Evolutionary conservation across 2,797 vertebrate genomes (phyloP).

Genomic region (Nannoperca obscura): DNA sequence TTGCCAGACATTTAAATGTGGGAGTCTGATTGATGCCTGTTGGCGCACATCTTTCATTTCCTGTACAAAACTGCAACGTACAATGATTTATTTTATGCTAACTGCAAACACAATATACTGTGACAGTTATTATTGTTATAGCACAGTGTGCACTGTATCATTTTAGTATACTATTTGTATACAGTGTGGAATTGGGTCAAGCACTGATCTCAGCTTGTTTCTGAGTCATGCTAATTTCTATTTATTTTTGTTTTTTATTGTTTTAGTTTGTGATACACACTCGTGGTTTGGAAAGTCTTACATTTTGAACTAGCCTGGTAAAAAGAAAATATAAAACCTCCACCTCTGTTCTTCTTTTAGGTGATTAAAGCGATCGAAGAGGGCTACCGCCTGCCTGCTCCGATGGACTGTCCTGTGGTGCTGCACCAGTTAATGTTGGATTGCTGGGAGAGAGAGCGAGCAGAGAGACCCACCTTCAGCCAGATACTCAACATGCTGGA

Average conservation of each 20-base stretch:
- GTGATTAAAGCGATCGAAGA: constrained; percentile 99
- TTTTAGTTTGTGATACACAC: neutral
- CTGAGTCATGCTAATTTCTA: neutral
- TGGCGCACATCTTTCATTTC: constrained; percentile 20
- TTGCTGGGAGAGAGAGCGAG: constrained; percentile 97
- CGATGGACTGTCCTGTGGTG: constrained; percentile 97
- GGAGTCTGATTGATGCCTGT: constrained; percentile 12
- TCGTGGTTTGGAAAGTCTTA: neutral
- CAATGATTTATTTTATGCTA: constrained; percentile 3
- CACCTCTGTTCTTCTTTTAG: constrained; percentile 70
- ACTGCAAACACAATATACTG: neutral
- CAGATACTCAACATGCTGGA: constrained; percentile 99
- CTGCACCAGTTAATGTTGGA: constrained; percentile 98
- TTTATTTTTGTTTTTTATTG: neutral
- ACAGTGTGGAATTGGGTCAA: neutral
- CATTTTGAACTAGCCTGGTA: neutral
- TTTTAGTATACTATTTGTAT: neutral
- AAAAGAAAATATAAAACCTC: neutral
- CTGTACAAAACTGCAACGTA: neutral
- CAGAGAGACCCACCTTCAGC: constrained; percentile 96
- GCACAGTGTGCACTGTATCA: neutral
- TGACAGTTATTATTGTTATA: neutral
- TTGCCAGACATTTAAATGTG: constrained; percentile 15
- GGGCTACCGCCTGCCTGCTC: constrained; percentile 95
- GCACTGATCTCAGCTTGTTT: neutral